A percentile compares a stretch with the other conserved stretches of the same genome.
Conservation (phyloP, 2,888 invertebrate species). For the Stomorhina lunata region DNA sequence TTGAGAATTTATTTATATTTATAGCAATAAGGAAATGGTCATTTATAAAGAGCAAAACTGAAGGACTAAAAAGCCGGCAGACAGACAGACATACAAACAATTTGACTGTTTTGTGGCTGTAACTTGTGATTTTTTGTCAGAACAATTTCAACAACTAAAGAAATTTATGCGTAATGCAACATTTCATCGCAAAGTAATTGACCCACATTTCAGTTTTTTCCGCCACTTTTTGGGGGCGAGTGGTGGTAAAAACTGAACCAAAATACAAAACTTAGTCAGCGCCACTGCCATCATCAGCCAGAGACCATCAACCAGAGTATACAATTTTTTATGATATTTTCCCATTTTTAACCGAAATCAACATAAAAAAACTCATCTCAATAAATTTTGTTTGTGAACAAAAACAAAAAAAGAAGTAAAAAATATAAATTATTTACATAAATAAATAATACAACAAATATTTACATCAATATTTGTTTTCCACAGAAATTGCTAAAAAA, state of each 20-base stretch:
- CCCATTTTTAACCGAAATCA: constrained; percentile 12
- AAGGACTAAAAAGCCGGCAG: too few species aligned
- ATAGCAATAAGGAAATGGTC: too few species aligned
- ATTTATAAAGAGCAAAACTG: too few species aligned
- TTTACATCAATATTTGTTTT: constrained; percentile 43
- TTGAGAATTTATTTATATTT: too few species aligned
- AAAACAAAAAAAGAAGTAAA: neutral
- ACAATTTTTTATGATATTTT: constrained; percentile 4
- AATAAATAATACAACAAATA: constrained; percentile 7
- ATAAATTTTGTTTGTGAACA: constrained; percentile 28
- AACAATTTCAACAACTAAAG: constrained; percentile 10
- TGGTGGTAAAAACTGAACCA: too few species aligned
- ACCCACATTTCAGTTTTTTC: constrained; percentile 49
- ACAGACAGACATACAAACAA: too few species aligned
- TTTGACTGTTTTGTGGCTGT: neutral
- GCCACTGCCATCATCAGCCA: too few species aligned
- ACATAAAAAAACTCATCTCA: constrained; percentile 8
- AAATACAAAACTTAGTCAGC: too few species aligned
- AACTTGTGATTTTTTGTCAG: constrained; percentile 36
- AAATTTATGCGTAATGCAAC: constrained; percentile 64
- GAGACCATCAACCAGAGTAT: constrained; percentile 5
- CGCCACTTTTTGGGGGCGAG: neutral
- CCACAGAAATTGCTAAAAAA: too few species aligned
- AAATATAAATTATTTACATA: constrained; percentile 31
- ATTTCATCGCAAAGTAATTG: constrained; percentile 65